Evolutionary conservation across 1,140 invertebrate genomes (phyloP), one percentile per base, ranked within the genome.

Genomic region (Drosophila jambulina): DNA sequence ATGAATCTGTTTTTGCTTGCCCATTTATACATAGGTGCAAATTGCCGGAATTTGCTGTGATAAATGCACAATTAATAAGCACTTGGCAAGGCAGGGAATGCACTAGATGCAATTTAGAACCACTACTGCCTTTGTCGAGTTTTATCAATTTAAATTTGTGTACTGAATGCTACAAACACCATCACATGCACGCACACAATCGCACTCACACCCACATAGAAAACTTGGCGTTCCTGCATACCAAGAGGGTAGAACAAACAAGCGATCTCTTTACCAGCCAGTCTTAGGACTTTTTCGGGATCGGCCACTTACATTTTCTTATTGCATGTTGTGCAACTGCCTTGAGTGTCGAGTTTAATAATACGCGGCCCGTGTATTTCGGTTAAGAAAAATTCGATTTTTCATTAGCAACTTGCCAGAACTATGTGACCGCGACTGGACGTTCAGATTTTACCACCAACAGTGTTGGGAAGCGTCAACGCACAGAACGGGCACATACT

Each of bases 71-170:
- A 42, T 65, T 85, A 46, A 49, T 54, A 49, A 64, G 32, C 42
- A 15, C 49, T 69, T 53, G 58, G 63, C 61, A 40, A 10, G 27
- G 19, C 45, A 34, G 49, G 40, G n/a, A 57, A 29, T 60, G 40
- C 75, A 40, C 29, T 67, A 32, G 34, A 25, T 63, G 61, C 53
- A 58, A 69, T 72, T 68, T 51, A 46, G 43, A 76, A 76, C 62
- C 53, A 76, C 62, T 51, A 27, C 40, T 67, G 54, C 59, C 67
- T 56, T 62, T 70, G 65, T 72, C 60, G 48, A 65, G 71, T 83
- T 88, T 87, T 87, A 88, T 87, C 83, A 87, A 80, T 83, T 88
- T 83, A 83, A 88, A 77, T 83, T 78, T 88, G 80, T 86, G 80
- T 88, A 88, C 82, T 78, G 75, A 86, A 86, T 70, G 68, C 68